These are phyloP conservation scores for Orchestes rusci DNA, from an alignment of 2,888 invertebrate genomes.

Conservation along the genomic window DNA sequence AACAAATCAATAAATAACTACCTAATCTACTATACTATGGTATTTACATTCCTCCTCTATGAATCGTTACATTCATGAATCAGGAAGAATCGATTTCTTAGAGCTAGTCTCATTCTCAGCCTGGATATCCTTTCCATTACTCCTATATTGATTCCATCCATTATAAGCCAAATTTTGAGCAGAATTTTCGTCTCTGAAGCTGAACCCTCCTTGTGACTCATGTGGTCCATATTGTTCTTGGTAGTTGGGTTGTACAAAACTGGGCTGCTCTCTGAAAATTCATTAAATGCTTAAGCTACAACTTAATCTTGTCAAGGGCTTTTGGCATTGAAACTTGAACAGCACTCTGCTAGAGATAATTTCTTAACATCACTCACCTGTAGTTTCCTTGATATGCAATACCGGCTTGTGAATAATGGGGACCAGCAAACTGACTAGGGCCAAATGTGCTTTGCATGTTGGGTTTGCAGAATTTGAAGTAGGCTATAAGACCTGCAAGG, in stretches of 20 bases:
- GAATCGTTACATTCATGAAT: no score
- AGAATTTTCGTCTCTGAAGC: constrained; percentile 57
- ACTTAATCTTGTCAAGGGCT: no score
- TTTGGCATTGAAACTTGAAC: no score
- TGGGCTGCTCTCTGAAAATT: constrained; percentile 45
- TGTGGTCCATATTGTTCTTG: constrained; percentile 22
- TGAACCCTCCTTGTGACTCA: constrained; percentile 43
- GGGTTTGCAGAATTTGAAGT: constrained; percentile 78
- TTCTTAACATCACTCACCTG: constrained; percentile 38
- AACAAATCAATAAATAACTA: constrained; percentile 1
- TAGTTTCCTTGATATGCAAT: constrained; percentile 56
- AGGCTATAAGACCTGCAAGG: constrained; percentile 72
- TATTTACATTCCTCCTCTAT: background rate
- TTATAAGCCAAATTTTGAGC: constrained; percentile 67
- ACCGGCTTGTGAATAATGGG: constrained; percentile 70
- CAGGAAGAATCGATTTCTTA: constrained; percentile 44
- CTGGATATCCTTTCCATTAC: constrained; percentile 45
- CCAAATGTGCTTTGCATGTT: constrained; percentile 53
- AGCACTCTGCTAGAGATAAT: no score
- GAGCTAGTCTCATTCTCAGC: constrained; percentile 32
- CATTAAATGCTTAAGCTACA: no score
- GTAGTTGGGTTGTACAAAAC: constrained; percentile 40
- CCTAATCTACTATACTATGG: background rate
- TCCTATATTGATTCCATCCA: constrained; percentile 60
- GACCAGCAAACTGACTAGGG: constrained; percentile 45